Conservation (phyloP, 2,797 vertebrate species). For the Pseudomugil tenellus region DNA sequence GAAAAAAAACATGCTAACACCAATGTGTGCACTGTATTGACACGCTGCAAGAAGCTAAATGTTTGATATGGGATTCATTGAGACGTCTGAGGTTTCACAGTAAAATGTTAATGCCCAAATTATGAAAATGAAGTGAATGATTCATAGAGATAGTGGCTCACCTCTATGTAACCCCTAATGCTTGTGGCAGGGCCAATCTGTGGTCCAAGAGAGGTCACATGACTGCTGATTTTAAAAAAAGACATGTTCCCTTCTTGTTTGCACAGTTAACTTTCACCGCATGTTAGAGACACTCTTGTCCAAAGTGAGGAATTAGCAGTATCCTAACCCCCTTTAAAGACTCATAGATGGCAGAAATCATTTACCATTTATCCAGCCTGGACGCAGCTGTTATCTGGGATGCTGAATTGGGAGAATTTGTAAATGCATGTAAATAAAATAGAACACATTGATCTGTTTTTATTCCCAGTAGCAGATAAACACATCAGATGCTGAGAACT, state of each 20-base stretch:
- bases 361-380: too few relatives aligned
- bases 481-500: too few relatives aligned
- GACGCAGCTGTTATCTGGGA: too few relatives aligned
- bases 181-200: conserved; percentile 16
- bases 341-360: too few relatives aligned
- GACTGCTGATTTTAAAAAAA: not conserved
- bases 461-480: too few relatives aligned
- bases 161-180: conserved; percentile 63
- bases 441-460: too few relatives aligned
- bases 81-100: conserved; percentile 28
- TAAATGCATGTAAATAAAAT: too few relatives aligned
- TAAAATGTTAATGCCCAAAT: conserved; percentile 54
- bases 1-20: conserved; percentile 47
- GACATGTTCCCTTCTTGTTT: not conserved
- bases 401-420: too few relatives aligned
- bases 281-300: too few relatives aligned
- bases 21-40: conserved; percentile 21
- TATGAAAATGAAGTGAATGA: conserved; percentile 66
- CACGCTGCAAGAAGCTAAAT: conserved; percentile 37
- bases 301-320: too few relatives aligned
- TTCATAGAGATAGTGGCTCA: conserved; percentile 63
- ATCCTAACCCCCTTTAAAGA: too few relatives aligned
- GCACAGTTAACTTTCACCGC: not conserved
- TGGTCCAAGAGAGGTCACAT: conserved; percentile 24
- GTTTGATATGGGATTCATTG: conserved; percentile 37